Conservation (phyloP, 1,140 invertebrate genomes). For the Drosophila varians region DNA sequence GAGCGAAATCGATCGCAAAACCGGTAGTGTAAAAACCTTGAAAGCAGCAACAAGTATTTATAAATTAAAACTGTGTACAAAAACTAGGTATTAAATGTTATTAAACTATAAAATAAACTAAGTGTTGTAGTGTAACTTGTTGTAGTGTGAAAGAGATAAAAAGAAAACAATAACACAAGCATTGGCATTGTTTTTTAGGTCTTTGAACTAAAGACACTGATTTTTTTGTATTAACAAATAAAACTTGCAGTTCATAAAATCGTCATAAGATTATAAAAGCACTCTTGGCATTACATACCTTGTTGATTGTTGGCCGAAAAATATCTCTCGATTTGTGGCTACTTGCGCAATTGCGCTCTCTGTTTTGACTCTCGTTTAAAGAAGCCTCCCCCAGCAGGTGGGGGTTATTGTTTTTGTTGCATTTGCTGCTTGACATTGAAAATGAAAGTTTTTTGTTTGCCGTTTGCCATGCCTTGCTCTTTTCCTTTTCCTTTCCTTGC, state of each 20-base stretch:
- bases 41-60: not conserved
- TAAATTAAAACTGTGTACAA: not conserved
- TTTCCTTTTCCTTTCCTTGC: conserved; percentile 18
- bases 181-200: conserved; percentile 28
- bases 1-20: not conserved
- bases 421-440: conserved; percentile 63
- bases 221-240: conserved; percentile 13
- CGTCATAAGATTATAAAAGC: not conserved
- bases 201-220: not conserved
- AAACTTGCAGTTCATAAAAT: not conserved
- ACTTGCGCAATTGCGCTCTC: conserved; percentile 10
- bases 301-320: not conserved
- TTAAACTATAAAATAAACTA: not conserved
- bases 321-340: not conserved
- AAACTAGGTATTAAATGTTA: not conserved
- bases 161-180: conserved; percentile 9
- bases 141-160: conserved; percentile 29
- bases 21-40: not conserved
- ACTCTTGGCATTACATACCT: not conserved
- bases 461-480: conserved; percentile 14
- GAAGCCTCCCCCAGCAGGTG: conserved; percentile 18
- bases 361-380: conserved; percentile 33
- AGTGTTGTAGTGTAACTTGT: conserved; percentile 15
- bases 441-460: conserved; percentile 61
- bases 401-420: conserved; percentile 14